Base-by-base conservation (phyloP, 2,797 vertebrate species). In the Pangasius mekongensis region DNA sequence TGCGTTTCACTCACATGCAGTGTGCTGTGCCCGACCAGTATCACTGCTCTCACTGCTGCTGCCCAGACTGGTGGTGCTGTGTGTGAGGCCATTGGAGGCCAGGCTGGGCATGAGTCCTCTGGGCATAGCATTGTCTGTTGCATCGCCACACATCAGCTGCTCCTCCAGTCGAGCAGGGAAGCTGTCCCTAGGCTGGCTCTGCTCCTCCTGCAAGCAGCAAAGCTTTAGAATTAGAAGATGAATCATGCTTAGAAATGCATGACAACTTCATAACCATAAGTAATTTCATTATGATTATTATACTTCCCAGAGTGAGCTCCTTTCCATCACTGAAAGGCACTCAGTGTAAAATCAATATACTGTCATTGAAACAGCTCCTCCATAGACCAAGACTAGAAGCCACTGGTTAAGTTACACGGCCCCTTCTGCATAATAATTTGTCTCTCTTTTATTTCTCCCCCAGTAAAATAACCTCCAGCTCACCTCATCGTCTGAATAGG, bases 401-500 rank as follows among this genome's bases (percentile, higher is more conserved):
- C 0, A 81, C n/a, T 83, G 58, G 27, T 47, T 64, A n/a, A 5
- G 64, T n/a, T 20, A 36, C 24, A 36, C 10, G 20, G n/a, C 27
- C n/a, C 52, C 43, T 62, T 74, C 22, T 64, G 16, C 64, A 49
- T 64, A 85, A 62, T 39, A 47, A 85, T 80, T 56, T 3, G 6
- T 77, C 3, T 39, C 16, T 39, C 16, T 20, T 8, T 73, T 56
- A 62, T 2, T 16, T 58, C 49, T 47, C 33, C 16, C 10, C 2
- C 3, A 60, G 56, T 64, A 22, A 67, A 84, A 67, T 33, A 69
- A 54, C 47, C 20, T 69, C 24, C 39, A 58, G 90, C 97, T 97
- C 93, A 97, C 99, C 97, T 99, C 98, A 14, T 99, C 98, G 87
- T 99, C 98, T 0, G 98, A 98, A 93, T 98, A 97, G 89, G 81